phyloP scores from a whole-genome alignment of 1,140 invertebrate species.

The Probaryconus sp. region DNA sequence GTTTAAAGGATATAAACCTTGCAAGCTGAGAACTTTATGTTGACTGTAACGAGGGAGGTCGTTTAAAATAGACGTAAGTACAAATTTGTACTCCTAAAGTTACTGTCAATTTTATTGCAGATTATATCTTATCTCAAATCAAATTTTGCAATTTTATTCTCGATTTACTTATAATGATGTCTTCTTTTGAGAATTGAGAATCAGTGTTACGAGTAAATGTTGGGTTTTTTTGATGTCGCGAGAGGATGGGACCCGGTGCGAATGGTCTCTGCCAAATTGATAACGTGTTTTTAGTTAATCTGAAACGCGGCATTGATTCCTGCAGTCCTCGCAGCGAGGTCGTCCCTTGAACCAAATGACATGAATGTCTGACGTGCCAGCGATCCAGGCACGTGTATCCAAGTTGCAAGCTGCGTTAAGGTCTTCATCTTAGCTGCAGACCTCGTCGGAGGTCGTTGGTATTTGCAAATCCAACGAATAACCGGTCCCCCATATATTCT shows the following conservation, averaged over 20 bases:
- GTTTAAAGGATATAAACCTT: constrained; percentile 20
- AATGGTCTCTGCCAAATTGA: too few relatives aligned
- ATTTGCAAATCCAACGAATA: constrained; percentile 40
- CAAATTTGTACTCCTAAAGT: neutral
- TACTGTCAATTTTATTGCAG: neutral
- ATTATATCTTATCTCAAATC: too few relatives aligned
- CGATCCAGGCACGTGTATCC: constrained; percentile 47
- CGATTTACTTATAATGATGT: too few relatives aligned
- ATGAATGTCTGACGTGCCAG: constrained; percentile 46
- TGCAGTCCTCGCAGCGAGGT: constrained; percentile 49
- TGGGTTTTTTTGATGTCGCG: too few relatives aligned
- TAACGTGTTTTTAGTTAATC: constrained; percentile 3
- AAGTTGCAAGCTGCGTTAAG: constrained; percentile 29
- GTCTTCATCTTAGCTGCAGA: constrained; percentile 31
- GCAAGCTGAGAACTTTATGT: constrained; percentile 16
- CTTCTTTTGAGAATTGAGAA: too few relatives aligned
- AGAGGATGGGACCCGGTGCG: neutral
- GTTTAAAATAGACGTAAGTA: neutral
- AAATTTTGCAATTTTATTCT: too few relatives aligned
- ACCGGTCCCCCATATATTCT: constrained; percentile 32
- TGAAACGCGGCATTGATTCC: constrained; percentile 37
- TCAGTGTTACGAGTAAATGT: too few relatives aligned
- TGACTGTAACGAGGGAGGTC: constrained; percentile 7
- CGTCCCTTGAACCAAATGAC: constrained; percentile 59
- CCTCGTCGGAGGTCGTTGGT: constrained; percentile 54